phyloP scores from a whole-genome alignment of 2,113 vertebrate species.

The Speoplatyrhinus poulsoni region DNA sequence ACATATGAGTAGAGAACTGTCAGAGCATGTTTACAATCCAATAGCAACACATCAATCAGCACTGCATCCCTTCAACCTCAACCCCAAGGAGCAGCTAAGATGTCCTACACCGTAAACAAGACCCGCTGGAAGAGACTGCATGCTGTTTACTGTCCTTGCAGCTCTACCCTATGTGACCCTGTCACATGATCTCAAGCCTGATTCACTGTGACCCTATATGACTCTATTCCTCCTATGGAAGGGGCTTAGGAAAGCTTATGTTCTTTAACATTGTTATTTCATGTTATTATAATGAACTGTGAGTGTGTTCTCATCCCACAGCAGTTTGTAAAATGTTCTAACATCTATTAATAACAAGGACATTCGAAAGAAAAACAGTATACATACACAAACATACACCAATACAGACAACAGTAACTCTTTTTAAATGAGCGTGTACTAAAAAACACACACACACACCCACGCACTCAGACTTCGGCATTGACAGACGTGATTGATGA shows the following conservation, averaged over 20 bases:
- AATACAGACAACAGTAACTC: neutral
- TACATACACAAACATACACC: neutral
- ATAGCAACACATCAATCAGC: neutral
- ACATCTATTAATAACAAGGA: constrained; percentile 1
- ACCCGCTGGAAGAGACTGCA: constrained; percentile 14
- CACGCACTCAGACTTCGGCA: constrained; percentile 6
- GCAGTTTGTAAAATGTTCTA: neutral
- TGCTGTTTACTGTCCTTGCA: constrained; percentile 10
- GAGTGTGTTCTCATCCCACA: neutral
- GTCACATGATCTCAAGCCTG: constrained; percentile 15
- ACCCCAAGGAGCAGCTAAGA: constrained; percentile 16
- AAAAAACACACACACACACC: constrained; percentile 10
- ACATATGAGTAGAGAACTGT: no score
- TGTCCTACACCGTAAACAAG: constrained; percentile 25
- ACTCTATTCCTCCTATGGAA: constrained; percentile 5
- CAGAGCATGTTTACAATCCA: no score
- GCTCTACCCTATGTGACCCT: constrained; percentile 37
- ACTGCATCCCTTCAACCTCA: neutral
- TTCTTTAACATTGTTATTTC: neutral
- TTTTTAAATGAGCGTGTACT: constrained; percentile 5
- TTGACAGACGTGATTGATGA: constrained; percentile 48
- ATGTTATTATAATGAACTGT: no score
- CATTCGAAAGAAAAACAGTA: neutral
- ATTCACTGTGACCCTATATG: constrained; percentile 22
- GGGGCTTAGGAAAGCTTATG: neutral